These are phyloP conservation scores for Heliothis peltigera DNA, from an alignment of 2,888 invertebrate species.

Conservation along the genomic window DNA sequence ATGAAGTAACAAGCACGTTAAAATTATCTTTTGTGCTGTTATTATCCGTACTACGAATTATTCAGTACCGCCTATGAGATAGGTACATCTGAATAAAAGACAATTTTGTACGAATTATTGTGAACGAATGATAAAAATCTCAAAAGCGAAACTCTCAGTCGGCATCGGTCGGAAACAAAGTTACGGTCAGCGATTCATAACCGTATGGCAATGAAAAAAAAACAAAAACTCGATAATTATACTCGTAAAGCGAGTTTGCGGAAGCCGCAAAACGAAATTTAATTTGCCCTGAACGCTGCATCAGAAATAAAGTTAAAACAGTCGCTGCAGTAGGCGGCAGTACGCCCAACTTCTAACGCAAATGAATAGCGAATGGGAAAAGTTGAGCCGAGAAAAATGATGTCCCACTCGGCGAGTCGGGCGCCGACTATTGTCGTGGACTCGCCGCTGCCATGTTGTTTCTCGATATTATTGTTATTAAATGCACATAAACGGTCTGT, in stretches of 20 bases:
- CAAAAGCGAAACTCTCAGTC: slow-evolving; percentile 55
- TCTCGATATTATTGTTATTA: slow-evolving; percentile 84
- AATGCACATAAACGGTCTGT: slow-evolving; percentile 76
- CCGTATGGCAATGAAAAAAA: slow-evolving; percentile 69
- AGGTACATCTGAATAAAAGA: slow-evolving; percentile 25
- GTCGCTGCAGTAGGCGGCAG: slow-evolving; percentile 87
- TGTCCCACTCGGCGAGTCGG: slow-evolving; percentile 82
- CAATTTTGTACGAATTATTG: slow-evolving; percentile 24
- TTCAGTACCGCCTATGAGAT: slow-evolving; percentile 15
- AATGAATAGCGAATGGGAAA: slow-evolving; percentile 90
- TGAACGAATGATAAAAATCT: slow-evolving; percentile 58
- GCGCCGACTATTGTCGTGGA: slow-evolving; percentile 77
- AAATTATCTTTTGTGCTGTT: slow-evolving; percentile 53
- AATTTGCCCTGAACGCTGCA: slow-evolving; percentile 90
- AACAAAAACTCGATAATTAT: slow-evolving; percentile 85
- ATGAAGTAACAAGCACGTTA: slow-evolving; percentile 58
- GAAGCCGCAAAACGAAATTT: slow-evolving; percentile 90
- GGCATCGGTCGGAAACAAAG: slow-evolving; percentile 73
- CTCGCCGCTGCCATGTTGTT: slow-evolving; percentile 74
- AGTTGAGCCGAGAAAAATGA: slow-evolving; percentile 89
- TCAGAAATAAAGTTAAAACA: slow-evolving; percentile 90
- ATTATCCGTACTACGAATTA: slow-evolving; percentile 29
- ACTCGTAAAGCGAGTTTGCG: slow-evolving; percentile 87
- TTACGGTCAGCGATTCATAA: slow-evolving; percentile 79
- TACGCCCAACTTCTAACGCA: slow-evolving; percentile 89